Evolutionary conservation across 2,888 invertebrate genomes (phyloP), one percentile per base, ranked within the genome.

Genomic region (Phengaris alcon): DNA sequence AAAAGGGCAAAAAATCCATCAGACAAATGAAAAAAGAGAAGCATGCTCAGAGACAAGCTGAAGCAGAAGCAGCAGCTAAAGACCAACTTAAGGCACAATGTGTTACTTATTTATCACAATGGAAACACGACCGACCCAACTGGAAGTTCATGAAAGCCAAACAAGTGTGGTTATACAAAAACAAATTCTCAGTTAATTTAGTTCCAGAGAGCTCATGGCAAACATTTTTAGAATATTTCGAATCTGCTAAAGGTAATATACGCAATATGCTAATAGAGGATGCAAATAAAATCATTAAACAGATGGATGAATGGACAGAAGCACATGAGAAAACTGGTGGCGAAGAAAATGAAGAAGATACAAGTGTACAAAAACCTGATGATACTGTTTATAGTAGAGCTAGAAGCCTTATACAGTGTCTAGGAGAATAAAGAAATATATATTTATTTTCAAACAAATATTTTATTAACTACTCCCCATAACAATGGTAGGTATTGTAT

Each of bases 121-220:
- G 97, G 97, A 96, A 96, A 85, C 93, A 96, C 83, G 93, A 95
- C 77, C 94, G 89, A 79, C 88, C 88, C 69, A 94, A 96, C 81
- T 97, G 97, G 97, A 97, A 97, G 86, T 97, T 97, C 84, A 96
- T 96, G 87, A 97, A 97, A 87, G 87, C 95, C 1, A 95, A 95
- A 77, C 97, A 97, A 89, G 94, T 95, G n/a, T 97, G 96, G 94
- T 89, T 97, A 74, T 95, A 95, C 80, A 95, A 96, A 79, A 94
- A 96, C 82, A 94, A 96, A 81, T 95, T 96, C 79, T 95, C 96
- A 77, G 87, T 93, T 13, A 84, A 86, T 5, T 93, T 94, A 79
- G 85, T 97, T 8, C 94, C 95, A 6, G 94, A 95, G 68, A 90
- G 94, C 44, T 89, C 95, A 78, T 97, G 96, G 95, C 93, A 95